Evolutionary conservation across 2,888 invertebrate species (phyloP).

Genomic region (Platerodrilus igneus): DNA sequence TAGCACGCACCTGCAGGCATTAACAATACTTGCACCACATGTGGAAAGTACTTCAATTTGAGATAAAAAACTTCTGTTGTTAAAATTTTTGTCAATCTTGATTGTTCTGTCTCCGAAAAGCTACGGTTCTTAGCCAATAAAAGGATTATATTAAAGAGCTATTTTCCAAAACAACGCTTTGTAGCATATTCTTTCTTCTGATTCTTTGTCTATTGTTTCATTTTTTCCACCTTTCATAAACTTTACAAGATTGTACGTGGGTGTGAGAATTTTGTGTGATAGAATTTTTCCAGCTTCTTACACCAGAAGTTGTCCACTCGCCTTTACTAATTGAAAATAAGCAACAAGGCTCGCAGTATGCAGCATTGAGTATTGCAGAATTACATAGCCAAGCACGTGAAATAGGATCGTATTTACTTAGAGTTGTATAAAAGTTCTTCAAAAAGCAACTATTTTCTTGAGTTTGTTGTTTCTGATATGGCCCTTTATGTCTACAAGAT

Average conservation of each 20-base stretch:
- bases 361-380: slow-evolving; percentile 16
- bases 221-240: slow-evolving; percentile 5
- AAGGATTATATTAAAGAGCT: slow-evolving; percentile 13
- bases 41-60: slow-evolving; percentile 28
- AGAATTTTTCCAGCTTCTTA: slow-evolving; percentile 14
- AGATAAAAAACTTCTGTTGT: slow-evolving; percentile 32
- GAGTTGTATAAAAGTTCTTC: not conserved
- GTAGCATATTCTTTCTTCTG: slow-evolving; percentile 4
- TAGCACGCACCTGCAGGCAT: too few relatives aligned
- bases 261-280: too few relatives aligned
- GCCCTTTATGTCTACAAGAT: not conserved
- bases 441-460: slow-evolving; percentile 5
- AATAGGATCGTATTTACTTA: not conserved
- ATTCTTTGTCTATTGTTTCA: slow-evolving; percentile 5
- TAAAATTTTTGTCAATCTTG: too few relatives aligned
- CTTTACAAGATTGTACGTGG: slow-evolving; percentile 5
- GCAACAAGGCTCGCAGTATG: slow-evolving; percentile 22
- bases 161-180: slow-evolving; percentile 11
- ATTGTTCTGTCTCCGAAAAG: slow-evolving; percentile 19
- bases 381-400: slow-evolving; percentile 17
- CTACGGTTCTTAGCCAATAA: slow-evolving; percentile 11
- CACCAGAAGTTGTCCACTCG: slow-evolving; percentile 5
- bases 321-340: slow-evolving; percentile 13
- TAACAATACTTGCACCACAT: slow-evolving; percentile 29
- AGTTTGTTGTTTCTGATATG: slow-evolving; percentile 3